Base-by-base conservation (phyloP, 2,888 invertebrate genomes). In the Amiota mariae region DNA sequence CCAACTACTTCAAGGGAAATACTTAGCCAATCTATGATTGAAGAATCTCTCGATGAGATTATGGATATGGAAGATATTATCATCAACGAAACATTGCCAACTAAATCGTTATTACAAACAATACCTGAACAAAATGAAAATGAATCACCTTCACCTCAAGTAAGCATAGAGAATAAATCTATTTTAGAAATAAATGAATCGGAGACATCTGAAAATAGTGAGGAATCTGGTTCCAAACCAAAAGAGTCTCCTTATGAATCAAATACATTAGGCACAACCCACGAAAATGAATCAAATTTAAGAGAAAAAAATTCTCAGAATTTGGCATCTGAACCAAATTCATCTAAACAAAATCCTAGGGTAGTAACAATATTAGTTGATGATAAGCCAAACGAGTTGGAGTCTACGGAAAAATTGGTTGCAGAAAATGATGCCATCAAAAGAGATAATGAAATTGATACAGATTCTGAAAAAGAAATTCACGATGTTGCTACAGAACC, bases 281-380 rank as follows among this genome's bases (percentile, higher is more conserved):
- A 87, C 0, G 80, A 80, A 0, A 88, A 87, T 49, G 71, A 88
- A 24, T 79, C 78, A 8, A 83, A 85, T 72, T 77, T 87, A 36
- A 88, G 88, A 49, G 78, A 82, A 18, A 24, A 24, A 24, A 24
- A 24, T 3, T 24, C 24, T 24, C 1, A 1, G 24, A 24, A 24
- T 24, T 24, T 24, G 1, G 3, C 24, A 2, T 24, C 3, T 1
- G 24, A 24, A 24, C 24, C 24, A 24, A 24, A 24, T 24, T 24
- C 3, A 24, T 24, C 24, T 24, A 24, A 1, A 36, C 36, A 36
- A 36, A 36, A 36, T 36, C 36, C 36, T 36, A 36, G 36, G 2
- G 36, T 0, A 36, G 36, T 4, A 6, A 6, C 36, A 36, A 36
- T 0, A 1, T 36, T 36, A 36, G 36, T 36, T 36, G 36, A 36